phyloP scores from a whole-genome alignment of 2,888 invertebrate species.

The Pardosa pseudoannulata region DNA sequence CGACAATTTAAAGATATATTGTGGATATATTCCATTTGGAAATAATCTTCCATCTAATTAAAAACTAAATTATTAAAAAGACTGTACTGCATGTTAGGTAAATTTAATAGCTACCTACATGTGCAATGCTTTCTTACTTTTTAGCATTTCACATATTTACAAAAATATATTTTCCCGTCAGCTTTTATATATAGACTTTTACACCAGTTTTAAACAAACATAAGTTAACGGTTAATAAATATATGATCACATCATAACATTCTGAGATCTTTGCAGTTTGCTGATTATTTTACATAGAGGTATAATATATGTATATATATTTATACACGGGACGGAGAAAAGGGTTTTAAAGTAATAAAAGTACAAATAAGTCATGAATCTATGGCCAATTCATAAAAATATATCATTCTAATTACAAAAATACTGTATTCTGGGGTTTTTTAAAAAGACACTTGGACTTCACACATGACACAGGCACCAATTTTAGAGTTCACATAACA shows the following conservation, averaged over 20 bases:
- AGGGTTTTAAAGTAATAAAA: not conserved
- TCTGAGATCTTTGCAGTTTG: constrained; percentile 6
- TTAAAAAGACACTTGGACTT: constrained; percentile 14
- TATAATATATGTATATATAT: not conserved
- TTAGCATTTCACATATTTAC: too few species aligned
- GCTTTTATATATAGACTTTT: not conserved
- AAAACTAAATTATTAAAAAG: too few species aligned
- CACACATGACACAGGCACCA: not conserved
- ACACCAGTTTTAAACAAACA: not conserved
- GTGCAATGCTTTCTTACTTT: too few species aligned
- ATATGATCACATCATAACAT: not conserved
- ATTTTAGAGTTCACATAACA: not conserved
- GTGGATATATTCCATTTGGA: too few species aligned
- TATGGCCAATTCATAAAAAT: constrained; percentile 16
- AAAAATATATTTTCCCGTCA: too few species aligned
- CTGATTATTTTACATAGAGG: constrained; percentile 7
- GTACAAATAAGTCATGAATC: constrained; percentile 11
- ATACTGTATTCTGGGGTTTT: constrained; percentile 8
- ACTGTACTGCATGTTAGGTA: too few species aligned
- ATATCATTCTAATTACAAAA: constrained; percentile 19
- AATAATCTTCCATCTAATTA: too few species aligned
- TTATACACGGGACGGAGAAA: not conserved
- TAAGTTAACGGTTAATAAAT: not conserved
- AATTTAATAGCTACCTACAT: too few species aligned
- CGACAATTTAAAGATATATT: too few species aligned